Evolutionary conservation across 2,888 invertebrate species (phyloP).

Genomic region (Empis livida): DNA sequence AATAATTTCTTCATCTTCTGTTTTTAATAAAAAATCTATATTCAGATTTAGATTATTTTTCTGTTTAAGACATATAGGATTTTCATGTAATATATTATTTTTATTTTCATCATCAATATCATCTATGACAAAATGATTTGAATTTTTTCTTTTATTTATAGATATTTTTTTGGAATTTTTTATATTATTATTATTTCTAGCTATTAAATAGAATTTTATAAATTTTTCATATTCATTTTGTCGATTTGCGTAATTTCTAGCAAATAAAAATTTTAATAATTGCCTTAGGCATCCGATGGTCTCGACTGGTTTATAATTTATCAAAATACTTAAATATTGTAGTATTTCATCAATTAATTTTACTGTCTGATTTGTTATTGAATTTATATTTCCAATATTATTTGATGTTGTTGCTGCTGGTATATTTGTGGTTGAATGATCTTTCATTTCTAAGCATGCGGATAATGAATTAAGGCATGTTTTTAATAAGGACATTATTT

Average conservation of each 20-base stretch:
- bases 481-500: conserved; percentile 42
- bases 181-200: conserved; percentile 11
- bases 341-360: conserved; percentile 57
- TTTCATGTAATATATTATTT: background rate
- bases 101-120: background rate
- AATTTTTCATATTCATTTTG: conserved; percentile 21
- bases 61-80: background rate
- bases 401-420: conserved; percentile 6
- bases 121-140: conserved; percentile 10
- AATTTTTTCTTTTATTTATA: background rate
- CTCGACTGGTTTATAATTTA: conserved; percentile 51
- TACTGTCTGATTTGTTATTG: conserved; percentile 13
- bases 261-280: conserved; percentile 57
- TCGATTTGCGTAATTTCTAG: conserved; percentile 46
- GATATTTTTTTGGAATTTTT: background rate
- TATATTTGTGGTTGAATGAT: conserved; percentile 13
- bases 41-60: too few relatives aligned
- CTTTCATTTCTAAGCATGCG: conserved; percentile 26
- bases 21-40: background rate
- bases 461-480: conserved; percentile 30
- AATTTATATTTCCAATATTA: conserved; percentile 5
- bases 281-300: conserved; percentile 64
- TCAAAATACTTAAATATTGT: conserved; percentile 52
- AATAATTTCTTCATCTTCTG: background rate
- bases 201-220: conserved; percentile 22